These are phyloP conservation scores for Sepiola atlantica DNA, from an alignment of 2,888 invertebrate genomes.

Conservation along the genomic window DNA sequence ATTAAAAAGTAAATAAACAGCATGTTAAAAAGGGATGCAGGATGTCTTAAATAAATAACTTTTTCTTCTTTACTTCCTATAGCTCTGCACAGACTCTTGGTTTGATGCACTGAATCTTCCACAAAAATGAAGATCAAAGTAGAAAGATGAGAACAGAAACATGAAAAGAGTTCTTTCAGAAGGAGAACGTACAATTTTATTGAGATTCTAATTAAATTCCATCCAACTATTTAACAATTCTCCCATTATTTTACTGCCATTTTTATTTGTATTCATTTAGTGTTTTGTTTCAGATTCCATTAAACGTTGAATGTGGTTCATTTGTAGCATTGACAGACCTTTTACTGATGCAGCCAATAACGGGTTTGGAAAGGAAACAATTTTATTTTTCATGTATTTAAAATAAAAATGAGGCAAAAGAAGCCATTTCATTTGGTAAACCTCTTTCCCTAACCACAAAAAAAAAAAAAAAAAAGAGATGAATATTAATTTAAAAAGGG, in stretches of 20 bases:
- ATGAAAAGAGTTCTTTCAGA: slow-evolving; percentile 4
- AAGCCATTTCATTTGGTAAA: neutral
- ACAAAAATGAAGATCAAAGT: slow-evolving; percentile 21
- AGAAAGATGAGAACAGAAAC: neutral
- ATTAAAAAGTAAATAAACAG: neutral
- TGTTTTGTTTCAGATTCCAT: neutral
- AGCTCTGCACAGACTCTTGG: slow-evolving; percentile 32
- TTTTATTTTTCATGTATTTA: neutral
- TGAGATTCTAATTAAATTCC: neutral
- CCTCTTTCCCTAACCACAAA: slow-evolving; percentile 32
- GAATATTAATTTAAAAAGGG: neutral
- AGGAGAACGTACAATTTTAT: neutral
- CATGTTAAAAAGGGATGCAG: neutral
- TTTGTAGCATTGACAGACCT: neutral
- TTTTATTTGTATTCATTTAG: neutral
- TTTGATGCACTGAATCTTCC: slow-evolving; percentile 32
- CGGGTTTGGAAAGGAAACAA: neutral
- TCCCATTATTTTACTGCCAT: slow-evolving; percentile 15
- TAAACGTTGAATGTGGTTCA: neutral
- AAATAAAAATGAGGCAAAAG: neutral
- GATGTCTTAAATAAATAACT: neutral
- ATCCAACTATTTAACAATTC: neutral
- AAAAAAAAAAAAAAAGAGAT: too few relatives aligned
- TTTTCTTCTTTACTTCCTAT: neutral
- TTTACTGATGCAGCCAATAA: neutral